Base-by-base conservation (phyloP, 2,888 invertebrate species). In the Nomada ferruginata region DNA sequence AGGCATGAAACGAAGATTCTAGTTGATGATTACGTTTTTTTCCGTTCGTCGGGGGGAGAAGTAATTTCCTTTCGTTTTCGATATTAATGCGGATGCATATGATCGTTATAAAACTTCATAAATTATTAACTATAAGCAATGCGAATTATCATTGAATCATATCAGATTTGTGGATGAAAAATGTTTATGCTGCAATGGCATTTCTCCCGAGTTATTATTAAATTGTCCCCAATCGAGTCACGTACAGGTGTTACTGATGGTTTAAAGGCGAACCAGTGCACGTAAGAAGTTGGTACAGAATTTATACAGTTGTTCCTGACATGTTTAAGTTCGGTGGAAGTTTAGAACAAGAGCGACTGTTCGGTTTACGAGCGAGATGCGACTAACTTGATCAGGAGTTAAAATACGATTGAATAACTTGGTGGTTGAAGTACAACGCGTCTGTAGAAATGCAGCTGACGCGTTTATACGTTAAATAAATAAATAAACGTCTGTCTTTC, bases 321-420 rank as follows among this genome's bases (percentile, higher is more conserved):
- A 18, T 60, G 70, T 71, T 71, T 50, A 61, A 71, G 52, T 71
- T 71, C 18, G 15, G 36, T 13, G 15, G 52, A 52, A 71, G 70
- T 71, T 71, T 36, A 20, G 59, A 29, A 36, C 60, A 11, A 29
- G 15, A 18, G 26, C 70, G 57, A 60, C 47, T 59, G 59, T 47
- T 70, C 60, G 60, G 50, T 60, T 70, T 29, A 50, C 26, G 29
- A 20, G 18, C 36, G 23, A 50, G 20, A 71, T 52, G 18, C 50
- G 60, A 36, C 36, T 52, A 71, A 71, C 70, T 71, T 36, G 52
- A 71, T 71, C 70, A 61, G 18, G 60, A 61, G 70, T 61, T 52
- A 52, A 61, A 71, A 71, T 61, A 20, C 70, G 50, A 71, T 70
- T 60, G 70, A 61, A 71, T 36, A 61, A 71, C 15, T 70, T 50